Conservation (phyloP, 1,140 invertebrate genomes). For the Holotrichia oblita region DNA sequence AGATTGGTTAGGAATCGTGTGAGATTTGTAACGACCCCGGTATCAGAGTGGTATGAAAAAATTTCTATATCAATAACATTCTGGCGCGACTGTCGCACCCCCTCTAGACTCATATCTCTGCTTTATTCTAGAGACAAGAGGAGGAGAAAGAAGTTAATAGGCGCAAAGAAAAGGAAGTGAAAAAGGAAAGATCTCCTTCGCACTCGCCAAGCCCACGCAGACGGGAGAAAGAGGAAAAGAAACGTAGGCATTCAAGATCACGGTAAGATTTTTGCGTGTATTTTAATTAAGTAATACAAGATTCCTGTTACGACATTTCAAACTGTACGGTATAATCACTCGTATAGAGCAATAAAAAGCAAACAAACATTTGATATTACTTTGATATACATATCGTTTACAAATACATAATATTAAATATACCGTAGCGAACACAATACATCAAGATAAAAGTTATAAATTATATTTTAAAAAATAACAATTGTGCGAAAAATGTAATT, state of each 20-base stretch:
- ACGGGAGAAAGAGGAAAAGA: slow-evolving; percentile 57
- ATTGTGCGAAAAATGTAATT: too few species aligned
- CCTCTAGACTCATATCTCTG: slow-evolving; percentile 29
- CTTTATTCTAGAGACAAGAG: slow-evolving; percentile 73
- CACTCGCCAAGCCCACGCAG: slow-evolving; percentile 57
- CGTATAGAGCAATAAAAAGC: too few species aligned
- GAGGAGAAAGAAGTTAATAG: slow-evolving; percentile 64
- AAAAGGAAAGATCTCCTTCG: slow-evolving; percentile 58
- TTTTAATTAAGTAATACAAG: too few species aligned
- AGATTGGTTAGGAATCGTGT: slow-evolving; percentile 38
- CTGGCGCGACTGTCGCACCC: slow-evolving; percentile 11
- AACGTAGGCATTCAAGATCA: slow-evolving; percentile 62
- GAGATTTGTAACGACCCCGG: slow-evolving; percentile 32
- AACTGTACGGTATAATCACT: too few species aligned
- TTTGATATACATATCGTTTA: too few species aligned
- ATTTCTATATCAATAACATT: slow-evolving; percentile 39
- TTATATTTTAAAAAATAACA: too few species aligned
- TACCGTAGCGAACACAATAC: too few species aligned
- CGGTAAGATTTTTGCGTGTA: slow-evolving; percentile 56
- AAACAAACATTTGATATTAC: too few species aligned
- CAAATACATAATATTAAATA: too few species aligned
- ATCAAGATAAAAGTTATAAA: too few species aligned
- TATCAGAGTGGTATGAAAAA: slow-evolving; percentile 43
- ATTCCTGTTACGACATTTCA: too few species aligned
- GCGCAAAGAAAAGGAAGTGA: slow-evolving; percentile 60